Percentiles rank a stretch among this genome's conserved stretches.
phyloP scores from a whole-genome alignment of 2,888 invertebrate species.

The Cyclophora punctaria region DNA sequence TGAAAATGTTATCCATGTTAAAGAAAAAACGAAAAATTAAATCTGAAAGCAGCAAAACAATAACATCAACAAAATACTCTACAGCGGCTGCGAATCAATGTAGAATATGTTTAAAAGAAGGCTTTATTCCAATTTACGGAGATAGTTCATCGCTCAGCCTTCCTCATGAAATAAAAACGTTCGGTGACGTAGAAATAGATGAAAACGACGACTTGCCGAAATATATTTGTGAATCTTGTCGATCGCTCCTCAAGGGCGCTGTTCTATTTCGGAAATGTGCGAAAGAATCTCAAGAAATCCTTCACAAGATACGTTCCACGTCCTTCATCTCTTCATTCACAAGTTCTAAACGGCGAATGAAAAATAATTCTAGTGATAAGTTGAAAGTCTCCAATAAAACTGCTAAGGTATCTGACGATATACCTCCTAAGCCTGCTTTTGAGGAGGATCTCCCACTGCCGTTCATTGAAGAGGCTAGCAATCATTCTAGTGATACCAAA shows the following conservation, averaged over 20 bases:
- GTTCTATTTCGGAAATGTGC: slow-evolving; percentile 39
- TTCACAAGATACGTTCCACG: slow-evolving; percentile 15
- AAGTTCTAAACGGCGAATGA: too few species aligned
- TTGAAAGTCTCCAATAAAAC: too few species aligned
- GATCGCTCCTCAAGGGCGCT: slow-evolving; percentile 34
- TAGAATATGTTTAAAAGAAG: slow-evolving; percentile 48
- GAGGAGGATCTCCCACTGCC: too few species aligned
- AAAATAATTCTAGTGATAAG: too few species aligned
- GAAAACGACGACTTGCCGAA: slow-evolving; percentile 39
- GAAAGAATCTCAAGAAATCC: slow-evolving; percentile 30
- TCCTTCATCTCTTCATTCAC: too few species aligned
- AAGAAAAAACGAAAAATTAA: slow-evolving; percentile 1
- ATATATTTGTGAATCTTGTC: slow-evolving; percentile 36
- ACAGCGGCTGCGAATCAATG: slow-evolving; percentile 19
- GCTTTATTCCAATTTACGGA: slow-evolving; percentile 33
- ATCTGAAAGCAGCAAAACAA: not conserved
- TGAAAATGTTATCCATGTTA: slow-evolving; percentile 13
- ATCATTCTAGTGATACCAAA: not conserved
- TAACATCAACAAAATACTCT: not conserved
- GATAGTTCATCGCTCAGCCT: slow-evolving; percentile 24
- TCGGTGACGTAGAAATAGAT: slow-evolving; percentile 34
- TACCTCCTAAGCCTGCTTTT: too few species aligned
- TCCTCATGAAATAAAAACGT: slow-evolving; percentile 33
- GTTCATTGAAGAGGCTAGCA: not conserved
- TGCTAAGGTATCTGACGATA: too few species aligned